Conservation (phyloP, 2,888 invertebrate genomes). For the Subacronicta megacephala region DNA sequence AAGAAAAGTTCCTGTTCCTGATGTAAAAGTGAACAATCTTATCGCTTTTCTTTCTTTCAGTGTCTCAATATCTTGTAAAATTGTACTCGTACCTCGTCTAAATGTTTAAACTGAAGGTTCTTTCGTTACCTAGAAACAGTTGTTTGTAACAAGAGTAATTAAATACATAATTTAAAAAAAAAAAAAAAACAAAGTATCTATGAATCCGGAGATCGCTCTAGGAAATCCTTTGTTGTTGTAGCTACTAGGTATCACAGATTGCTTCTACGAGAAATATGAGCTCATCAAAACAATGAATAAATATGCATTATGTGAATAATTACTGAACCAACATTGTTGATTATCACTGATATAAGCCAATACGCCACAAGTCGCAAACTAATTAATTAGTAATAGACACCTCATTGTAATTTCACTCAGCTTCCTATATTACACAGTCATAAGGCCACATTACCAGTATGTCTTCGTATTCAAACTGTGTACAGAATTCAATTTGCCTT, state of each 20-base stretch:
- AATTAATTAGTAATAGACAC: conserved; percentile 41
- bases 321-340: conserved; percentile 18
- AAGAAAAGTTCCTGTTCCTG: too few relatives aligned
- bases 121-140: neutral
- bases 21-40: too few relatives aligned
- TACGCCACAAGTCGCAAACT: conserved; percentile 26
- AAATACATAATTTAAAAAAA: too few relatives aligned
- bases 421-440: conserved; percentile 53
- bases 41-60: too few relatives aligned
- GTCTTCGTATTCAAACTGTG: conserved; percentile 68
- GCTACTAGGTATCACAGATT: neutral
- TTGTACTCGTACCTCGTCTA: too few relatives aligned
- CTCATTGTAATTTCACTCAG: conserved; percentile 66
- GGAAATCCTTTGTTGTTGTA: conserved; percentile 3
- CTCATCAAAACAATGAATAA: conserved; percentile 26
- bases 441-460: conserved; percentile 52
- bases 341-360: conserved; percentile 25
- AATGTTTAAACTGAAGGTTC: neutral
- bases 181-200: too few relatives aligned
- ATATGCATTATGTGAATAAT: conserved; percentile 39
- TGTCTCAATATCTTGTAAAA: too few relatives aligned
- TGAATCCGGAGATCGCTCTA: neutral
- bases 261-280: conserved; percentile 24
- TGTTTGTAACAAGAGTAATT: too few relatives aligned
- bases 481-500: conserved; percentile 69